phyloP scores from a whole-genome alignment of 1,140 invertebrate species.

The Ips nitidus region DNA sequence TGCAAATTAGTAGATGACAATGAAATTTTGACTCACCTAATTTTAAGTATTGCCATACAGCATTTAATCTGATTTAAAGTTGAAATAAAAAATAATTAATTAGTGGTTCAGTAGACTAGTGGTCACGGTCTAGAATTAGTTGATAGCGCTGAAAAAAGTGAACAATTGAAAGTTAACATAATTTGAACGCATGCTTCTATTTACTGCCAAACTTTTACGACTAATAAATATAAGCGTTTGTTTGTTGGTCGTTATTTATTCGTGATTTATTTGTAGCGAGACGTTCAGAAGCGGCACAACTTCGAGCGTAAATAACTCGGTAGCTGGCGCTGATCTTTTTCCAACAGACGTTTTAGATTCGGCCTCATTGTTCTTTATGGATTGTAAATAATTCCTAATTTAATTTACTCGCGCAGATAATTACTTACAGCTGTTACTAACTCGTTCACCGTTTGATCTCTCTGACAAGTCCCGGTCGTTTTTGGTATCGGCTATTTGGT shows the following conservation, averaged over 20 bases:
- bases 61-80: too few relatives aligned
- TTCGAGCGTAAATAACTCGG: conserved; percentile 40
- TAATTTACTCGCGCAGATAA: conserved; percentile 34
- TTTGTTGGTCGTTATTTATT: conserved; percentile 42
- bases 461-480: conserved; percentile 1
- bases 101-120: too few relatives aligned
- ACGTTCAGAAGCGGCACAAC: conserved; percentile 29
- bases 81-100: too few relatives aligned
- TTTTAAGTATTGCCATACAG: too few relatives aligned
- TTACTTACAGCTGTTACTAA: conserved; percentile 35
- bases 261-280: conserved; percentile 41
- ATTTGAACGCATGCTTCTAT: conserved; percentile 18
- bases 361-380: conserved; percentile 45
- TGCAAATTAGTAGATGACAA: too few relatives aligned
- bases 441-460: background rate
- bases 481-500: background rate
- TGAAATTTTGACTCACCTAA: too few relatives aligned
- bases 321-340: conserved; percentile 24
- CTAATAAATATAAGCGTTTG: conserved; percentile 42
- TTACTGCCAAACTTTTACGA: conserved; percentile 42
- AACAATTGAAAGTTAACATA: background rate
- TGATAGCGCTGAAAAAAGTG: too few relatives aligned
- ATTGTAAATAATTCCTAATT: conserved; percentile 43
- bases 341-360: conserved; percentile 39
- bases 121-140: too few relatives aligned